Percentiles rank a stretch among this genome's conserved stretches.
phyloP scores from a whole-genome alignment of 2,888 invertebrate genomes.

The Andricus quercusramuli region DNA sequence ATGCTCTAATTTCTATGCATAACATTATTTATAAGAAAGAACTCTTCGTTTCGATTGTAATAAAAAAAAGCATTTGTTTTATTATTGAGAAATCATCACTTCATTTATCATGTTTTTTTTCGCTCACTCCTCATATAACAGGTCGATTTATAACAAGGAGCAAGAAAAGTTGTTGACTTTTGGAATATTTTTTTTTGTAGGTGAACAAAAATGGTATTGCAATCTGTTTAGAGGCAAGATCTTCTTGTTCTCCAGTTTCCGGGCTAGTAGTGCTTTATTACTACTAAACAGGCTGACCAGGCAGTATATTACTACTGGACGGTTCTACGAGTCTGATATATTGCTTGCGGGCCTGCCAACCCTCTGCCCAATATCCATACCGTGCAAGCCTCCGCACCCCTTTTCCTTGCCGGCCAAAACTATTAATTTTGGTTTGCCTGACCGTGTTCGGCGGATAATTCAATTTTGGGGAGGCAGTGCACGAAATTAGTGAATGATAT shows the following conservation, averaged over 20 bases:
- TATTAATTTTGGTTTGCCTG: constrained; percentile 71
- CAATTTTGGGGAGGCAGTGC: constrained; percentile 65
- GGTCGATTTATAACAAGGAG: background rate
- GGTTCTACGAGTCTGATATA: constrained; percentile 65
- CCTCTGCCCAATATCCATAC: constrained; percentile 67
- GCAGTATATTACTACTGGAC: constrained; percentile 70
- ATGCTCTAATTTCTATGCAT: no score
- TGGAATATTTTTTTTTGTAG: background rate
- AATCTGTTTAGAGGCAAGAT: constrained; percentile 23
- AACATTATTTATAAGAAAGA: no score
- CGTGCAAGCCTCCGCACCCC: constrained; percentile 44
- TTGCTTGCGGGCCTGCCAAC: constrained; percentile 64
- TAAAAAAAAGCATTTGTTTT: no score
- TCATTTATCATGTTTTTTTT: no score
- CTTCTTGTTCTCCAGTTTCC: constrained; percentile 25
- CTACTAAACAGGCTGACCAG: constrained; percentile 70
- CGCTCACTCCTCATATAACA: background rate
- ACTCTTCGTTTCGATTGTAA: no score
- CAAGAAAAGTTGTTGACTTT: background rate
- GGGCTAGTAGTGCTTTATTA: constrained; percentile 66
- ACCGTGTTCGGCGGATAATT: constrained; percentile 65
- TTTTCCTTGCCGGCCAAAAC: constrained; percentile 68
- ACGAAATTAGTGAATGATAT: constrained; percentile 68
- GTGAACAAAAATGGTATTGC: constrained; percentile 27
- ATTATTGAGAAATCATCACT: no score